Base-by-base conservation (phyloP, 2,797 vertebrate genomes). In the Ambastaia sidthimunki region DNA sequence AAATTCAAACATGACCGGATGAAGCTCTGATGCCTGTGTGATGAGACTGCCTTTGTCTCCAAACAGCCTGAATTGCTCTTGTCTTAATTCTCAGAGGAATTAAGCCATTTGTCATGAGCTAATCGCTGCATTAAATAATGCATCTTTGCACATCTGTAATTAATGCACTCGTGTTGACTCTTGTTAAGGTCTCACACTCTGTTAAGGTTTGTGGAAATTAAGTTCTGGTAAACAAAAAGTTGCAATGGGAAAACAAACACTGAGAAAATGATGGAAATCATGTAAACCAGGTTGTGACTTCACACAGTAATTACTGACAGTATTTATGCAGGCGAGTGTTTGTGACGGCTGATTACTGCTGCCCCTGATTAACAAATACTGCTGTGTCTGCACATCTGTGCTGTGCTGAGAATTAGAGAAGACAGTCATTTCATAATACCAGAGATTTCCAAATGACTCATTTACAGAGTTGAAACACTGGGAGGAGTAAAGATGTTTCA, bases 41-140 rank as follows among this genome's bases (percentile, higher is more conserved):
- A 74, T 11, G 25, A 31, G 16, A 63, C 28, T 54, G 31, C 31
- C 6, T 41, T 54, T 15, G 19, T 74, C 21, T 28, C 41, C 7
- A 15, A 28, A 68, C 31, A 73, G 66, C 5, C 11, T 5, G 12
- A 21, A 44, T 15, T 19, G 7, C 52, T 68, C 52, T 72, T 34
- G 21, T 71, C 18, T 25, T 23, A 59, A 67, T 37, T 78, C 82
- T 59, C 71, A 48, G 74, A 41, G 62, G 66, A 78, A 69, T 76
- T 19, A 70, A 52, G 59, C 62, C n/a, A 63, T 92, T 94, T 93
- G 90, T 89, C 89, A 89, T 90, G 89, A 89, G 90, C 92, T 93
- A 92, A 93, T 93, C 89, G 90, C 89, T 89, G 87, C 86, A 88
- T 84, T 93, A 88, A 87, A 92, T 93, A 92, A 87, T 91, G 86